A percentile compares a stretch with the other conserved stretches of the same genome.
These are phyloP conservation scores for Theocolax elegans DNA, from an alignment of 1,140 invertebrate genomes.

Conservation along the genomic window DNA sequence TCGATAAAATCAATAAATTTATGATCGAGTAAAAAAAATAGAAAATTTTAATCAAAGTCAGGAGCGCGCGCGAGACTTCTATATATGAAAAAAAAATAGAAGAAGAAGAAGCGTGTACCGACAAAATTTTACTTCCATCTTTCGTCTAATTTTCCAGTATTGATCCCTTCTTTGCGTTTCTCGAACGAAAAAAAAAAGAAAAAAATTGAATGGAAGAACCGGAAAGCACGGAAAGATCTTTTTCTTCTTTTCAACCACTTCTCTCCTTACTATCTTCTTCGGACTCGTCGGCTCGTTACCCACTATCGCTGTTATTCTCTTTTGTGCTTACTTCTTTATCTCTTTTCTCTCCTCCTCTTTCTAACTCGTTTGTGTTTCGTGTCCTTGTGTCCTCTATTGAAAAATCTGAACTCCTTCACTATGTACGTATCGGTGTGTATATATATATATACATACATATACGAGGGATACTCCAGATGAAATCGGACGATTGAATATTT, in stretches of 20 bases:
- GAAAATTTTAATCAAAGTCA: conserved; percentile 29
- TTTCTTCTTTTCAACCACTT: conserved; percentile 4
- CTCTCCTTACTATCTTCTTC: background rate
- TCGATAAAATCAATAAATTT: no score
- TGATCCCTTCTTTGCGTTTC: conserved; percentile 11
- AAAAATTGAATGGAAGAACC: background rate
- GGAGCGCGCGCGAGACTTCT: background rate
- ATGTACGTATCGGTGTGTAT: no score
- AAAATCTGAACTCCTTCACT: no score
- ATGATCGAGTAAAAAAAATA: no score
- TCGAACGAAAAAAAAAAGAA: background rate
- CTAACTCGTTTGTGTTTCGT: conserved; percentile 16
- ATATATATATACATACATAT: no score
- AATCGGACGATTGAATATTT: no score
- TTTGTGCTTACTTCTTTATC: background rate
- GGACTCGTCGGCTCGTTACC: conserved; percentile 20
- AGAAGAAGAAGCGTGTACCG: no score
- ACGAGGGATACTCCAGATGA: no score
- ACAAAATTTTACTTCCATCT: background rate
- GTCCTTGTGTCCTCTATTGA: conserved; percentile 18
- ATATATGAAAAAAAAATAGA: no score
- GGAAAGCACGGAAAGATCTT: background rate
- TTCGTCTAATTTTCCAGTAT: background rate
- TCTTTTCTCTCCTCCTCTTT: background rate
- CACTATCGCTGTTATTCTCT: background rate